Base-by-base conservation (phyloP, 1,140 invertebrate genomes). In the Diorhabda elongata region DNA sequence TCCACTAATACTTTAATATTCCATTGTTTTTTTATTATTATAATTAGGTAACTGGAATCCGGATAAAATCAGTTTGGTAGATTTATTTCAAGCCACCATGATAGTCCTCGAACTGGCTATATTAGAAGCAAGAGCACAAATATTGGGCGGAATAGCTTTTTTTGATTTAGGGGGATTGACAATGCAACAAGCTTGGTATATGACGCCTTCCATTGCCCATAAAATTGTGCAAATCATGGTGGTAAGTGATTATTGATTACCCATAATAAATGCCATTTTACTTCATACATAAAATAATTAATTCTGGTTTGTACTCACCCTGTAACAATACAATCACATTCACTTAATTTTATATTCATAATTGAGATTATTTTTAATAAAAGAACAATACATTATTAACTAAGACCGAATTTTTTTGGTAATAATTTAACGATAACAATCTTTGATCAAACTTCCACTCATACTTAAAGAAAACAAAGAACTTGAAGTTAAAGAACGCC, bases 141-240 rank as follows among this genome's bases (percentile, higher is more conserved):
- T 93, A 26, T 79, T 91, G 3, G 91, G 91, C 0, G 91, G 91
- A 2, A 84, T 91, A 5, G 90, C 87, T 4, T 84, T 93, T 43
- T 92, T 92, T 67, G 91, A 93, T 78, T 78, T 93, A 6, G 85
- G 87, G 67, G 86, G 88, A 61, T 85, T 93, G 52, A 85, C 87
- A 0, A 83, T 91, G 69, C 82, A 88, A 57, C 91, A 93, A 71
- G 87, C 87, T 0, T 88, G 89, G 84, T 85, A 91, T 63, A 81
- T 92, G 64, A 92, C 91, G 44, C 91, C 91, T 0, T 84, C 82
- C 7, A 80, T 90, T 41, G 89, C 88, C 0, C 81, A 84, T 2
- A 89, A 85, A 80, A 86, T 90, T 68, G 82, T 90, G 26, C 86
- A 90, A 67, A 79, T 91, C 0, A 83, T 90, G 75, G 88, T 88